Conservation (phyloP, 2,888 invertebrate genomes). For the Oegoconia quadripuncta region DNA sequence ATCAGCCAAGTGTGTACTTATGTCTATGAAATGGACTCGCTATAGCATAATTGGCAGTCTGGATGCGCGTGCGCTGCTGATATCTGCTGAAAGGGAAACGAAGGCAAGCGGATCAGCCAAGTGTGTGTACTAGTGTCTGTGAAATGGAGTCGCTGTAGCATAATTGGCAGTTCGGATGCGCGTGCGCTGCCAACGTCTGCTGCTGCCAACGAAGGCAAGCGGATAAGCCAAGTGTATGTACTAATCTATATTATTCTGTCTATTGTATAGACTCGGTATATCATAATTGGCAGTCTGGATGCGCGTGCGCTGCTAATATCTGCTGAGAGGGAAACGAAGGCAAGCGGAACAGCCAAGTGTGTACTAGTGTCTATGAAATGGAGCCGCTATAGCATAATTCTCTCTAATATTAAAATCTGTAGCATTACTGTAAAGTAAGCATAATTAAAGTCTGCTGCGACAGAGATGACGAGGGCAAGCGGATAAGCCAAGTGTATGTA, state of each 20-base stretch:
- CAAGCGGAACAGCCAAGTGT: no score
- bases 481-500: slow-evolving; percentile 41
- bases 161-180: neutral
- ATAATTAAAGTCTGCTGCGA: slow-evolving; percentile 95
- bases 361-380: no score
- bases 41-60: neutral
- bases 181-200: neutral
- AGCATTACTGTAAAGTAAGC: no score
- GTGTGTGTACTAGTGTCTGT: slow-evolving; percentile 31
- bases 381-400: no score
- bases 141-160: neutral
- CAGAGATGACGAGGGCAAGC: slow-evolving; percentile 53
- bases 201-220: slow-evolving; percentile 41
- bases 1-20: slow-evolving; percentile 36
- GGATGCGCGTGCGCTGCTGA: neutral
- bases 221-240: slow-evolving; percentile 9
- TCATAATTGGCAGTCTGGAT: no score
- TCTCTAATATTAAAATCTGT: no score
- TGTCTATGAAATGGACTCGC: neutral
- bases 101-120: slow-evolving; percentile 35
- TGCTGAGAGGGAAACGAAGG: no score
- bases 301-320: no score
- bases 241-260: no score
- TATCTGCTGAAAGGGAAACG: slow-evolving; percentile 28
- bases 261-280: no score